Evolutionary conservation across 2,888 invertebrate species (phyloP), one percentile per base, ranked within the genome.

Genomic region (Brenthis hecate): DNA sequence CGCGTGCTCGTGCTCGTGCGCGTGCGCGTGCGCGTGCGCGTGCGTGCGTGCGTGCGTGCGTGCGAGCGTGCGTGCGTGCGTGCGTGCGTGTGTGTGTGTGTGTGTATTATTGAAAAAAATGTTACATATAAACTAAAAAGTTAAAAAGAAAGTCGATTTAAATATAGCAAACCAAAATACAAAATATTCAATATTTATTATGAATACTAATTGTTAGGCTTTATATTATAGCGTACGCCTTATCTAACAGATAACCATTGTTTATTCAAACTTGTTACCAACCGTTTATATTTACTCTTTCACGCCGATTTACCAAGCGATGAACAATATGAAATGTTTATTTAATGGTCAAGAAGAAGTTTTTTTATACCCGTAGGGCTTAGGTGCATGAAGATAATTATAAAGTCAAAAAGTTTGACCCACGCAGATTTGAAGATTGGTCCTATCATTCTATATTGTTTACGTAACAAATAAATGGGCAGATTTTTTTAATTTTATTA

Each of bases 261-360:
- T 51, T 62, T 62, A 54, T 62, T 62, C n/a, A 62, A 62, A 62
- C 53, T 53, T 62, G 62, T 62, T 53, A 53, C 62, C 53, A 62
- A 62, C 62, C 48, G 60, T 50, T 13, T 60, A 50, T 60, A 60
- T 60, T 60, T 60, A 48, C 60, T 50, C 50, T 60, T 60, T 60
- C 28, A 28, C 3, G 50, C 50, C 50, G 60, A 32, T 60, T 60
- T 60, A 50, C 60, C 50, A 60, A 60, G 50, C 60, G 48, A 60
- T 50, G 50, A 50, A 32, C 16, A 28, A 28, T 50, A 50, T 50
- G 13, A 32, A 50, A 28, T 50, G 32, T 60, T 50, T 60, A 6
- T 50, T 28, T 28, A 43, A 43, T 11, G 8, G 36, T 11, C 36
- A 8, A 43, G 36, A 36, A 36, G 36, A 43, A 43, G 36, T 43